phyloP scores from a whole-genome alignment of 2,888 invertebrate species.

The Drosophila hamatofila region DNA sequence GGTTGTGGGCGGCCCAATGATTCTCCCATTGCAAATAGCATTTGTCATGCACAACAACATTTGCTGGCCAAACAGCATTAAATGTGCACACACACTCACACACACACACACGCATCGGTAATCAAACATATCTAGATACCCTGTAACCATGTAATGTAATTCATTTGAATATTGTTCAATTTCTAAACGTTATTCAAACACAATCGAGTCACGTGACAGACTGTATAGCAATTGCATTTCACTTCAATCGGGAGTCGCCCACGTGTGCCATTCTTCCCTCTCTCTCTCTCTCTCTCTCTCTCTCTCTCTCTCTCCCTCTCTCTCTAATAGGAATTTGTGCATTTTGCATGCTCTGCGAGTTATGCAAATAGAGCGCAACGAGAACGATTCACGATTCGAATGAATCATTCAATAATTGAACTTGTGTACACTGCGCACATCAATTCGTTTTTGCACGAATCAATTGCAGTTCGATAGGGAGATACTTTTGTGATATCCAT shows the following conservation, averaged over 20 bases:
- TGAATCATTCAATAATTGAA: slow-evolving; percentile 13
- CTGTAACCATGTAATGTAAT: not conserved
- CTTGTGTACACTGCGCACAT: slow-evolving; percentile 4
- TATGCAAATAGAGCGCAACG: slow-evolving; percentile 28
- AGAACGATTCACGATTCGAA: slow-evolving; percentile 7
- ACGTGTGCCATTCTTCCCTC: not conserved
- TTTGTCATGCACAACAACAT: slow-evolving; percentile 27
- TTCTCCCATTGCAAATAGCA: slow-evolving; percentile 24
- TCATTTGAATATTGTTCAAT: not conserved
- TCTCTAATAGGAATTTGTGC: slow-evolving; percentile 6
- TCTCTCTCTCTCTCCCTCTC: too few relatives aligned
- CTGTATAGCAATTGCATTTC: not conserved
- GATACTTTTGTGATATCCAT: not conserved
- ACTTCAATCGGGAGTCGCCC: slow-evolving; percentile 2
- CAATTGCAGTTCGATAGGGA: slow-evolving; percentile 19
- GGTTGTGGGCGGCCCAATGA: not conserved
- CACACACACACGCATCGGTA: not conserved
- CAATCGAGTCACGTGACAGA: slow-evolving; percentile 7
- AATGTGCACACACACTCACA: not conserved
- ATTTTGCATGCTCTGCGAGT: slow-evolving; percentile 3
- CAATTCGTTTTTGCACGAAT: slow-evolving; percentile 23
- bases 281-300: too few relatives aligned
- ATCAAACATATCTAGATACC: slow-evolving; percentile 7
- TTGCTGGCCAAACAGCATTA: not conserved
- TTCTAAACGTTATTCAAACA: not conserved